Percentiles rank a stretch among this genome's conserved stretches.
Evolutionary conservation across 1,140 invertebrate species (phyloP).

Genomic region (Saccostrea echinata): DNA sequence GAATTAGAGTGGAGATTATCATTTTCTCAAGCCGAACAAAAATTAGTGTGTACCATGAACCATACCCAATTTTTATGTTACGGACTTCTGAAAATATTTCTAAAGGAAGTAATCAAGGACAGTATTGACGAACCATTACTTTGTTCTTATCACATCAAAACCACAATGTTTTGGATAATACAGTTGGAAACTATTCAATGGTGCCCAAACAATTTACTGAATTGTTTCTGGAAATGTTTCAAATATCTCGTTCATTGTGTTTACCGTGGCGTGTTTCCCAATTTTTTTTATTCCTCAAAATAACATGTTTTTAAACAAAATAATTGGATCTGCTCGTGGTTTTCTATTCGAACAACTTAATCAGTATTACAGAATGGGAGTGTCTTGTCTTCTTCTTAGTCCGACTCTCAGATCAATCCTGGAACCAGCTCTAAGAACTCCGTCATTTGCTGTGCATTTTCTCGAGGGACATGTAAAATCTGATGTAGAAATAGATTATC

Average conservation of each 20-base stretch:
- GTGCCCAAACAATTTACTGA: neutral
- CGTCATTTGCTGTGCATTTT: neutral
- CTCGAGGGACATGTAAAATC: neutral
- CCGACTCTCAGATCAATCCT: neutral
- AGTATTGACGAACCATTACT: neutral
- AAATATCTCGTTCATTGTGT: neutral
- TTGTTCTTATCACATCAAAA: neutral
- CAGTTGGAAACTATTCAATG: neutral
- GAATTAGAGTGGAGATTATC: neutral
- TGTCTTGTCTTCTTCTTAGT: neutral
- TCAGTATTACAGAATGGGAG: neutral
- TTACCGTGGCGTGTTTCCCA: neutral
- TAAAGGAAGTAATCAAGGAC: neutral
- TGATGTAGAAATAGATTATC: neutral
- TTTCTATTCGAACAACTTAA: neutral
- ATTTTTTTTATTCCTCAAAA: neutral
- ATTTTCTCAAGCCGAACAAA: no score
- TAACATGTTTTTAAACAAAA: neutral
- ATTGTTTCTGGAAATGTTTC: neutral
- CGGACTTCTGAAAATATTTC: no score
- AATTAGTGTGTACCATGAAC: no score
- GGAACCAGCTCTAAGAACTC: neutral
- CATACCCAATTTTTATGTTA: no score
- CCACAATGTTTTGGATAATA: neutral
- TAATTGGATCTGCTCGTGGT: neutral